phyloP scores from a whole-genome alignment of 2,888 invertebrate species.

The Netelia virgata region DNA sequence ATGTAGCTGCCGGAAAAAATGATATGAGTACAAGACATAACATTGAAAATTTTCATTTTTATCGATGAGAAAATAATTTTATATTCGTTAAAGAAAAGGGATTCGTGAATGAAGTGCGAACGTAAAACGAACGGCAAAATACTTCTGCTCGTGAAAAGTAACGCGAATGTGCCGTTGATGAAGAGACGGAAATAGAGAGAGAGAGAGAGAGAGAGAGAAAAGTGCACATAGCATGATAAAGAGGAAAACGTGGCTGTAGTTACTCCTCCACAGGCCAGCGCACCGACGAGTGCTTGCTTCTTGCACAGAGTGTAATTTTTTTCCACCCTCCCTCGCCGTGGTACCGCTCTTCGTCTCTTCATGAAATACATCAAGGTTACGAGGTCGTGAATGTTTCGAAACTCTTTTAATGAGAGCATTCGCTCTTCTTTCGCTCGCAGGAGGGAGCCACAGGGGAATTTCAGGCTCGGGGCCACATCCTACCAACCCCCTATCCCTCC shows the following conservation, averaged over 20 bases:
- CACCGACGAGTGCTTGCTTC: conserved; percentile 57
- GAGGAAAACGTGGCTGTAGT: conserved; percentile 43
- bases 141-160: conserved; percentile 26
- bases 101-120: conserved; percentile 59
- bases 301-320: conserved; percentile 50
- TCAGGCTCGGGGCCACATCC: too few species aligned
- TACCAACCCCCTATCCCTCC: conserved; percentile 9
- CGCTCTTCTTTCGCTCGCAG: conserved; percentile 22
- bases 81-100: conserved; percentile 19
- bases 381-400: conserved; percentile 66
- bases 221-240: conserved; percentile 26
- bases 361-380: conserved; percentile 67
- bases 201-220: conserved; percentile 35
- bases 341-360: conserved; percentile 33
- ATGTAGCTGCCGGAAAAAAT: neutral
- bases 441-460: conserved; percentile 25
- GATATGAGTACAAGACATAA: neutral
- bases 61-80: too few species aligned
- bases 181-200: conserved; percentile 12
- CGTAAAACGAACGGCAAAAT: conserved; percentile 57
- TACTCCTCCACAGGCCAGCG: conserved; percentile 40
- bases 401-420: conserved; percentile 66
- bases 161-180: conserved; percentile 47
- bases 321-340: neutral
- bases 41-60: neutral